Base-by-base conservation (phyloP, 2,888 invertebrate genomes). In the Erebia epiphron region DNA sequence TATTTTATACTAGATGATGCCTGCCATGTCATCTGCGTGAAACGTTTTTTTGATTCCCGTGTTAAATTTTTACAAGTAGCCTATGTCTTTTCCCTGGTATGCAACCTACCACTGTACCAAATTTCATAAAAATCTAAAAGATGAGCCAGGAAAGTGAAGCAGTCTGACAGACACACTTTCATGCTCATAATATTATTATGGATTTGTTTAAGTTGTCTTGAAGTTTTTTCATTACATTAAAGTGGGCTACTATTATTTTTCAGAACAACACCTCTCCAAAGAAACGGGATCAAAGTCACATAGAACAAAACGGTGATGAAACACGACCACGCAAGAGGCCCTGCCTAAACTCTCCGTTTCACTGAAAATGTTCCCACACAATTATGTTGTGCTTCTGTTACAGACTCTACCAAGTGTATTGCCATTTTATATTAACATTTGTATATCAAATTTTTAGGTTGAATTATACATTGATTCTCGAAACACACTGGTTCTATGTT, bases 241-340 rank as follows among this genome's bases (percentile, higher is more conserved):
- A 54, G 26, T 58, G 13, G 14, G n/a, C 35, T 14, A 56, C n/a
- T 52, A 26, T 64, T 52, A 5, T 16, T 52, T 88, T 86, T 69
- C 86, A 94, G 94, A 86, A 92, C 74, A 89, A 95, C 90, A 94
- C 89, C 73, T 94, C 95, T 52, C 95, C 95, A 76, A 95, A 95
- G 82, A 95, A 95, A 85, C 90, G 95, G 74, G 95, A 95, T 74
- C 91, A 92, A 74, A 94, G 90, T 78, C 90, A 90, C 74, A 81
- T 91, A 69, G 92, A 92, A 75, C 94, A 94, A 76, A 95, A 95
- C 71, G 95, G 95, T 50, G 92, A 94, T n/a, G 93, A 94, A 50
- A 90, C 87, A 65, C 85, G 94, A 76, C 94, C 94, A 13, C 94
- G 94, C 81, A 95, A 95, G 84, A 94, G 95, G 88, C 95, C 94